Conservation (phyloP, 2,888 invertebrate species). For the Drepanosiphum platanoidis region DNA sequence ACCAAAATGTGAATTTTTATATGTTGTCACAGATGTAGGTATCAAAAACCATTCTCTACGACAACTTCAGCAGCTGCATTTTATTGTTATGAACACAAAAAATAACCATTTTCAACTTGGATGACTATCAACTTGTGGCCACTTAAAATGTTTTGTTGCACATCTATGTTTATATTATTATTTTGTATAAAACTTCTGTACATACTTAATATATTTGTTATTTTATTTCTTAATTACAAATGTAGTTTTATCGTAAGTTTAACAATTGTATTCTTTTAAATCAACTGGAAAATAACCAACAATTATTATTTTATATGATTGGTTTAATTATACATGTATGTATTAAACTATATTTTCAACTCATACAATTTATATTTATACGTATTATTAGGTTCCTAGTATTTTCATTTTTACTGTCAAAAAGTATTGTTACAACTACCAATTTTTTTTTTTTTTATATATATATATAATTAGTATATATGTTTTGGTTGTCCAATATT, state of each 20-base stretch:
- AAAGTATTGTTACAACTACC: background rate
- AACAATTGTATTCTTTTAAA: slow-evolving; percentile 27
- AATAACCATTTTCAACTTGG: slow-evolving; percentile 49
- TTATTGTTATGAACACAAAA: slow-evolving; percentile 47
- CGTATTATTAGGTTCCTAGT: background rate
- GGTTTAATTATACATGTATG: slow-evolving; percentile 1
- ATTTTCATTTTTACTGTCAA: background rate
- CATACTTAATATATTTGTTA: slow-evolving; percentile 26
- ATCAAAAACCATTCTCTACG: slow-evolving; percentile 48
- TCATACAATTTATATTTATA: background rate
- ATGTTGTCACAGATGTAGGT: slow-evolving; percentile 61
- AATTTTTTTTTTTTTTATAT: slow-evolving; percentile 3
- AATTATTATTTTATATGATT: slow-evolving; percentile 4
- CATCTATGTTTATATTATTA: slow-evolving; percentile 12
- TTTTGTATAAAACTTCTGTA: slow-evolving; percentile 30
- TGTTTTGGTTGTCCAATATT: slow-evolving; percentile 24
- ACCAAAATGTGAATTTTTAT: slow-evolving; percentile 52
- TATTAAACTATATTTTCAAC: background rate
- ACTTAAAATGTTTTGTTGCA: slow-evolving; percentile 46
- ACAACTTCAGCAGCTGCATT: slow-evolving; percentile 54
- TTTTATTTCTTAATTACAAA: slow-evolving; percentile 30
- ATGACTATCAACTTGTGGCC: slow-evolving; percentile 46
- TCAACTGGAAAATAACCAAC: background rate
- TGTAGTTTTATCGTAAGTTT: slow-evolving; percentile 27
- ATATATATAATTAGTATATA: background rate